Evolutionary conservation across 2,797 vertebrate species (phyloP).

Genomic region (Columba guinea): DNA sequence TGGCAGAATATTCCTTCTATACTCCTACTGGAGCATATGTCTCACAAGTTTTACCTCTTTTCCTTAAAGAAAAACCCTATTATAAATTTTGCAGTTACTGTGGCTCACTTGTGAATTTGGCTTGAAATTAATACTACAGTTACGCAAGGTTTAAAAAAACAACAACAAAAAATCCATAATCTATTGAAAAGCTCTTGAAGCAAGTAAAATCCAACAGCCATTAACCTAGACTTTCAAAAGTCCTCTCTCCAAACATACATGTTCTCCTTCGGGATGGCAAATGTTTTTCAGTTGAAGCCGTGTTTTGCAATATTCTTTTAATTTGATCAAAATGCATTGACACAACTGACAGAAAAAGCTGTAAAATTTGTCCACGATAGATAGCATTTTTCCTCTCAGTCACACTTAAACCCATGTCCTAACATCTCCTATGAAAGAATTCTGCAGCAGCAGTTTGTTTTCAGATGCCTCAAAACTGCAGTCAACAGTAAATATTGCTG

Average conservation of each 20-base stretch:
- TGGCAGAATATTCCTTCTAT: neutral
- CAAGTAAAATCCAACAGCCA: neutral
- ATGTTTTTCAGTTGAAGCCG: accelerated
- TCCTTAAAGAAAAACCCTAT: neutral
- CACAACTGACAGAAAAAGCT: neutral
- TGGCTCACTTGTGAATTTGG: neutral
- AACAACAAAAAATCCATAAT: neutral
- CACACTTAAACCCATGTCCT: neutral
- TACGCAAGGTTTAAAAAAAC: neutral
- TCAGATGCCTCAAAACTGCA: neutral
- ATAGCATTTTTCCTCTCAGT: neutral
- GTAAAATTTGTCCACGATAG: neutral
- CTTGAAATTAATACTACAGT: neutral
- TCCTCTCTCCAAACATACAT: neutral
- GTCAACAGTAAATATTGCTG: neutral
- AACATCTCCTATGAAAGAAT: neutral
- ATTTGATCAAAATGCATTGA: neutral
- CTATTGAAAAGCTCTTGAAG: neutral
- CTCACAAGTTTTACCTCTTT: neutral
- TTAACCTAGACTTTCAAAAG: neutral
- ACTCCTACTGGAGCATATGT: neutral
- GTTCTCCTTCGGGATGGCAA: neutral
- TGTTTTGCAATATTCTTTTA: neutral
- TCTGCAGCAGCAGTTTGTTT: neutral
- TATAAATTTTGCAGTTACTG: neutral